These are phyloP conservation scores for Pampus argenteus DNA, from an alignment of 2,797 vertebrate genomes.

Conservation along the genomic window DNA sequence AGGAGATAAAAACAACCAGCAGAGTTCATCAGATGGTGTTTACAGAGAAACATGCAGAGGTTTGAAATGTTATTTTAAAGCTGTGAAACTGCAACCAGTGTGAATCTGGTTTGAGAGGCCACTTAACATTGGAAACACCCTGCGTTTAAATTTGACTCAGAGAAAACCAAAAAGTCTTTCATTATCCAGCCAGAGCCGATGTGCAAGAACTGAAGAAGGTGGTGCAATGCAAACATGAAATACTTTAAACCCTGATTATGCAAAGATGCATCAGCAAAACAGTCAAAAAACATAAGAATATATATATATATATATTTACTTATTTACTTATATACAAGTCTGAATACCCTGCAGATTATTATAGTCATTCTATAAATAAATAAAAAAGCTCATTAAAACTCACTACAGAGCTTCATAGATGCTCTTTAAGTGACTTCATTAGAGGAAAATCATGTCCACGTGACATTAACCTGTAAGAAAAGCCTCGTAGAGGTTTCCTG, in stretches of 20 bases:
- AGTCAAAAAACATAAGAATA: background rate
- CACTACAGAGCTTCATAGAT: background rate
- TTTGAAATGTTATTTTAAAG: background rate
- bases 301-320: too few species aligned
- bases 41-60: background rate
- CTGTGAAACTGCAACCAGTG: background rate
- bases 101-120: constrained; percentile 17
- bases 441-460: background rate
- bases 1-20: constrained; percentile 20
- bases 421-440: background rate
- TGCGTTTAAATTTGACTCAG: constrained; percentile 51
- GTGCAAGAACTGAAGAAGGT: background rate
- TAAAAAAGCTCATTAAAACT: background rate
- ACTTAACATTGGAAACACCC: constrained; percentile 51
- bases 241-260: background rate
- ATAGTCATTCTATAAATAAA: background rate
- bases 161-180: background rate
- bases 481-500: too few species aligned
- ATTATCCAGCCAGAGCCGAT: constrained; percentile 14
- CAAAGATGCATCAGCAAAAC: background rate
- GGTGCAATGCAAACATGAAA: background rate
- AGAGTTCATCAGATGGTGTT: background rate
- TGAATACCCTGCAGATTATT: background rate
- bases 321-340: background rate
- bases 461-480: fast-evolving